A percentile compares a stretch with the other conserved stretches of the same genome.
These are phyloP conservation scores for Petromus typicus DNA, from an alignment of 2,113 vertebrate species.

Conservation along the genomic window DNA sequence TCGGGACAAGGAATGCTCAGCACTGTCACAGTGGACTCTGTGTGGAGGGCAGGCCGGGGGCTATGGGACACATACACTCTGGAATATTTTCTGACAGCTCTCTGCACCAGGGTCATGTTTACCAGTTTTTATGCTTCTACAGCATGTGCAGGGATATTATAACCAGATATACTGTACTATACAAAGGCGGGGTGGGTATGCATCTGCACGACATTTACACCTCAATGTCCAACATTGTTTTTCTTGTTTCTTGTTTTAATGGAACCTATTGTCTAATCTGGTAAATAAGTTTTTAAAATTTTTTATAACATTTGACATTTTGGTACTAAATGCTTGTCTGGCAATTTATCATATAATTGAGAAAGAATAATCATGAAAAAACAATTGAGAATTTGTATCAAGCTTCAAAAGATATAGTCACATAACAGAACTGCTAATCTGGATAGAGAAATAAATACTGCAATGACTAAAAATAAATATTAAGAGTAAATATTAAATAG, in stretches of 20 bases:
- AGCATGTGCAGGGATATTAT: conserved; percentile 80
- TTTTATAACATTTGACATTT: conserved; percentile 85
- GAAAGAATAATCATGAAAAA: conserved; percentile 76
- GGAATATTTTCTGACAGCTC: conserved; percentile 2
- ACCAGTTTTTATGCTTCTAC: conserved; percentile 63
- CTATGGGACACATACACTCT: not conserved
- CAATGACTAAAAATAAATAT: conserved; percentile 78
- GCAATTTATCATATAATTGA: conserved; percentile 79
- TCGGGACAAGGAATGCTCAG: not conserved
- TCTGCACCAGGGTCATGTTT: conserved; percentile 68
- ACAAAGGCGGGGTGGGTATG: conserved; percentile 72
- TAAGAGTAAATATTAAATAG: conserved; percentile 38
- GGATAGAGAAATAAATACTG: conserved; percentile 73
- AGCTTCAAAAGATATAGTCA: conserved; percentile 71
- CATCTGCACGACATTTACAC: conserved; percentile 87
- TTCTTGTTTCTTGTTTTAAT: conserved; percentile 91
- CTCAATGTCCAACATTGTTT: conserved; percentile 83
- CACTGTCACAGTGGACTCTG: not conserved
- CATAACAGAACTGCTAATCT: conserved; percentile 53
- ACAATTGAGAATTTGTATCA: conserved; percentile 69
- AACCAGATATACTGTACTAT: conserved; percentile 75
- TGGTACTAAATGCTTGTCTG: conserved; percentile 84
- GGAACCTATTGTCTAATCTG: conserved; percentile 84
- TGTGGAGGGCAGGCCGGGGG: too few relatives aligned
- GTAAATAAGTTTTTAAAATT: conserved; percentile 87